These are phyloP conservation scores for Rutilus rutilus DNA, from an alignment of 2,113 vertebrate species.

Conservation along the genomic window DNA sequence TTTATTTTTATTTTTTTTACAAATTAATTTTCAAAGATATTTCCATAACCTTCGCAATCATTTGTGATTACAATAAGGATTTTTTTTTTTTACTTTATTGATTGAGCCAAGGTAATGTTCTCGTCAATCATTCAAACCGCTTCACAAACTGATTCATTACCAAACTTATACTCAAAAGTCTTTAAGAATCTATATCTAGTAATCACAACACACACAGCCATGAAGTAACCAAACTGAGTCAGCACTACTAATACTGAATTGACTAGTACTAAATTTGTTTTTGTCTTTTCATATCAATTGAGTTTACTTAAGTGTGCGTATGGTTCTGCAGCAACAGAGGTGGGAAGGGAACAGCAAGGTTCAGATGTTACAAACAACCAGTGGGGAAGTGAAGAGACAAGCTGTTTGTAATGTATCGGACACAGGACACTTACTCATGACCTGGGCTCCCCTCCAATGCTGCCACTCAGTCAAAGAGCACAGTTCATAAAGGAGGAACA, in stretches of 20 bases:
- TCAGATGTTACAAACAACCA: neutral
- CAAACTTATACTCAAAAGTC: neutral
- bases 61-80: neutral
- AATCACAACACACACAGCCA: neutral
- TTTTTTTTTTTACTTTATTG: neutral
- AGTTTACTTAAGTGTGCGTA: neutral
- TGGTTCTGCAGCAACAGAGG: neutral
- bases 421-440: conserved; percentile 40
- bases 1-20: neutral
- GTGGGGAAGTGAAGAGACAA: conserved; percentile 10
- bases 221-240: neutral
- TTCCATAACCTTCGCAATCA: neutral
- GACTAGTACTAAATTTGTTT: too few relatives aligned
- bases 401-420: conserved; percentile 11
- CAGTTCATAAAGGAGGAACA: conserved; percentile 31
- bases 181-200: conserved; percentile 6
- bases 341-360: neutral
- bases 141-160: neutral
- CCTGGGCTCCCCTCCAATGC: conserved; percentile 35
- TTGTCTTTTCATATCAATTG: too few relatives aligned
- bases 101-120: neutral
- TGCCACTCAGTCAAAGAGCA: conserved; percentile 34
- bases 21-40: neutral
- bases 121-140: neutral
- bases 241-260: neutral